These are phyloP conservation scores for Apodemia hepburni DNA, from an alignment of 2,888 invertebrate species.

Conservation along the genomic window DNA sequence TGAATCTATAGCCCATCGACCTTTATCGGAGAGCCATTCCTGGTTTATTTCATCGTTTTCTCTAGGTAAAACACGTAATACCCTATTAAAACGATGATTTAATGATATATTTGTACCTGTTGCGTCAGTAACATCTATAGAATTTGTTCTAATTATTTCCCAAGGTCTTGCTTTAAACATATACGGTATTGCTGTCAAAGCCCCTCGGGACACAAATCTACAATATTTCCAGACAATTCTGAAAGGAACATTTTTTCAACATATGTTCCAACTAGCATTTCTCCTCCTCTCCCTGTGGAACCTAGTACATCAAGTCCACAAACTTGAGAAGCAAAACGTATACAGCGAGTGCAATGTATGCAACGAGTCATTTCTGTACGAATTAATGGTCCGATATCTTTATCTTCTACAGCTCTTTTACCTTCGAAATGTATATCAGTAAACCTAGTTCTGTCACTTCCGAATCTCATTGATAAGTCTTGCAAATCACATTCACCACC, in stretches of 20 bases:
- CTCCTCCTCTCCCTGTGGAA: conserved; percentile 93
- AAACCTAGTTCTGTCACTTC: conserved; percentile 95
- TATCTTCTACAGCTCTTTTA: conserved; percentile 97
- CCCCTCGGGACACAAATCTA: conserved; percentile 99
- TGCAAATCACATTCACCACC: conserved; percentile 96
- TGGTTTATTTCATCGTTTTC: conserved; percentile 86
- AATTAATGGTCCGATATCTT: conserved; percentile 96
- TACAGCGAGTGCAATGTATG: conserved; percentile 98
- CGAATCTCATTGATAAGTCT: conserved; percentile 99
- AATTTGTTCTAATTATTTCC: conserved; percentile 90
- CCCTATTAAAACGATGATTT: conserved; percentile 55
- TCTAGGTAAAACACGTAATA: conserved; percentile 59
- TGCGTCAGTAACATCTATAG: conserved; percentile 68
- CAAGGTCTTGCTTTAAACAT: conserved; percentile 97
- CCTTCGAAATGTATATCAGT: conserved; percentile 94
- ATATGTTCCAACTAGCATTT: conserved; percentile 99
- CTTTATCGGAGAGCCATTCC: conserved; percentile 99
- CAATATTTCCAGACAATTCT: conserved; percentile 98
- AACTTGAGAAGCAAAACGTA: conserved; percentile 98
- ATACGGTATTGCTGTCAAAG: conserved; percentile 97
- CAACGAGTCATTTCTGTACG: conserved; percentile 99
- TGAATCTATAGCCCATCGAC: conserved; percentile 97
- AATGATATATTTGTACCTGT: conserved; percentile 64
- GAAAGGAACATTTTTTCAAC: conserved; percentile 98
- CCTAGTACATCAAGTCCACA: conserved; percentile 98